phyloP scores from a whole-genome alignment of 2,888 invertebrate species.

The Coelogynopora nodosa region DNA sequence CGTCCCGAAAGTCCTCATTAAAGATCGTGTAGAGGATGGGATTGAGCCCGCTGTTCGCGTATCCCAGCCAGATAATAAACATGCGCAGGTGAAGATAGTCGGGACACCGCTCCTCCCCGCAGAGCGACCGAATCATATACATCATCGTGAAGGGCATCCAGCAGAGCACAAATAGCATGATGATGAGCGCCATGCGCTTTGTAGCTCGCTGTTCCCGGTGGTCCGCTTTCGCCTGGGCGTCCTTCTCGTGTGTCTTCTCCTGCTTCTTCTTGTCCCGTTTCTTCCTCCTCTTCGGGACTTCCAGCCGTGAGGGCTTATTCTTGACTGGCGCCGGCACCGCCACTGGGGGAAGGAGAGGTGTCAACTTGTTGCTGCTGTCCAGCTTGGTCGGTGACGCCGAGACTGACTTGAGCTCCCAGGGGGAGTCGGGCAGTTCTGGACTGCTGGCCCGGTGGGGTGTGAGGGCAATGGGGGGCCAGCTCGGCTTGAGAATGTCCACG shows the following conservation, averaged over 20 bases:
- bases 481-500: not conserved
- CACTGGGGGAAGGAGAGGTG: not conserved
- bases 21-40: constrained; percentile 46
- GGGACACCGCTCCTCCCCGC: constrained; percentile 50
- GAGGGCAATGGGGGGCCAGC: not conserved
- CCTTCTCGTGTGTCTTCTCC: not conserved
- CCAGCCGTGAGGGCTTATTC: no score
- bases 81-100: constrained; percentile 37
- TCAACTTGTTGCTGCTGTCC: not conserved
- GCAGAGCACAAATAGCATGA: constrained; percentile 60
- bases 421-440: not conserved
- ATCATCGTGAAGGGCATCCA: constrained; percentile 62
- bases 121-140: constrained; percentile 56
- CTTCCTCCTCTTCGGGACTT: not conserved
- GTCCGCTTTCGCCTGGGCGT: constrained; percentile 48
- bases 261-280: not conserved
- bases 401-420: not conserved
- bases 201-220: constrained; percentile 60
- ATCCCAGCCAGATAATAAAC: constrained; percentile 46
- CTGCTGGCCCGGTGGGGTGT: not conserved
- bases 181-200: constrained; percentile 61
- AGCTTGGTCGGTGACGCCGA: not conserved
- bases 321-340: not conserved
- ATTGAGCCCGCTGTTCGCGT: constrained; percentile 47
- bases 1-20: constrained; percentile 44